These are phyloP conservation scores for Euwallacea similis DNA, from an alignment of 1,140 invertebrate genomes.

Conservation along the genomic window DNA sequence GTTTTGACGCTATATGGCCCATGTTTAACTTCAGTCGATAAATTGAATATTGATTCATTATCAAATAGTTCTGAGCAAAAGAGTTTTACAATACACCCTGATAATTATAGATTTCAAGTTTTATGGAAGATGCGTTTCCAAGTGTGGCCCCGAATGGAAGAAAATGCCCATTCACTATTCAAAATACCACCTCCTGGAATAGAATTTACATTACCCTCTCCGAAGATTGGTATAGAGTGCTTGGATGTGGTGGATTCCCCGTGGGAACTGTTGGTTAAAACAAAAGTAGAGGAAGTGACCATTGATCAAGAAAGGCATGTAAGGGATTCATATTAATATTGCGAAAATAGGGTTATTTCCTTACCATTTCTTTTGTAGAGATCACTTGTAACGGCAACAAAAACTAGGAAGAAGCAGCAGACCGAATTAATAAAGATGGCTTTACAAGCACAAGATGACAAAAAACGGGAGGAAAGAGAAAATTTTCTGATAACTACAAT, in stretches of 20 bases:
- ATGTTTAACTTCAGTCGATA: too few relatives aligned
- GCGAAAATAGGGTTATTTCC: slow-evolving; percentile 11
- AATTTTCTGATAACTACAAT: slow-evolving; percentile 97
- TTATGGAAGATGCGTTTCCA: slow-evolving; percentile 98
- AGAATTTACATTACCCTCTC: slow-evolving; percentile 97
- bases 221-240: slow-evolving; percentile 95
- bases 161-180: slow-evolving; percentile 90
- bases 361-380: slow-evolving; percentile 63
- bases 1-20: too few relatives aligned
- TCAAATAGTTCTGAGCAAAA: too few relatives aligned
- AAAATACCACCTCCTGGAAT: slow-evolving; percentile 98
- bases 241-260: slow-evolving; percentile 96
- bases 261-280: slow-evolving; percentile 97
- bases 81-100: not conserved
- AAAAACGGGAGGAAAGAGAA: slow-evolving; percentile 90
- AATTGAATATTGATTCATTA: too few relatives aligned
- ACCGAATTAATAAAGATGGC: slow-evolving; percentile 96
- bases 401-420: slow-evolving; percentile 97
- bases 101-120: slow-evolving; percentile 74
- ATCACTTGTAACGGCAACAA: slow-evolving; percentile 96
- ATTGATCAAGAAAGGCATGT: slow-evolving; percentile 98
- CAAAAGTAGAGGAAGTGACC: slow-evolving; percentile 98
- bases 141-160: slow-evolving; percentile 99
- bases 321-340: slow-evolving; percentile 53
- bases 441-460: slow-evolving; percentile 92